phyloP scores from a whole-genome alignment of 2,888 invertebrate genomes.

The Eulithis testata region DNA sequence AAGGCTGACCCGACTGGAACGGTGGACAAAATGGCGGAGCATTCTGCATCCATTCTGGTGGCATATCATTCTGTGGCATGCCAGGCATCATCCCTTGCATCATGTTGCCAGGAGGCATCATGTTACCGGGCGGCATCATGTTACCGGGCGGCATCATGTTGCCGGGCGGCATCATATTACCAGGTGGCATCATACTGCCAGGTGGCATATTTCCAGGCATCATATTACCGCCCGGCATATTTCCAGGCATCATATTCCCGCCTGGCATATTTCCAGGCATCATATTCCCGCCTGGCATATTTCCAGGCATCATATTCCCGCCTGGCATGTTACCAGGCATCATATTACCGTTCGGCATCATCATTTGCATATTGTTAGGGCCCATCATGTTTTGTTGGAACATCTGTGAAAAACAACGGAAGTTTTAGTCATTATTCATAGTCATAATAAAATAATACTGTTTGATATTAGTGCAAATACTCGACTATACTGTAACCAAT shows the following conservation, averaged over 20 bases:
- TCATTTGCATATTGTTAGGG: slow-evolving; percentile 42
- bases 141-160: slow-evolving; percentile 27
- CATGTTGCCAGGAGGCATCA: slow-evolving; percentile 34
- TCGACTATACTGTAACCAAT: no score
- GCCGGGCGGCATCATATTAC: slow-evolving; percentile 30
- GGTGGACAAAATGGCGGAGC: slow-evolving; percentile 66
- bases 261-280: slow-evolving; percentile 47
- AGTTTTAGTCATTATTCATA: background rate
- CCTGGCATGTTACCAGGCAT: slow-evolving; percentile 40
- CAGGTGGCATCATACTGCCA: no score
- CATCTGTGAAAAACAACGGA: slow-evolving; percentile 54
- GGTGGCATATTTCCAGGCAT: slow-evolving; percentile 42
- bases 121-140: slow-evolving; percentile 29
- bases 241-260: slow-evolving; percentile 42
- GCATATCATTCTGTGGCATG: slow-evolving; percentile 43
- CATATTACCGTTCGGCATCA: slow-evolving; percentile 46
- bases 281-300: slow-evolving; percentile 48
- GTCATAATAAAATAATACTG: no score
- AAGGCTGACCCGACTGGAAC: slow-evolving; percentile 63
- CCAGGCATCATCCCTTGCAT: slow-evolving; percentile 51
- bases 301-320: slow-evolving; percentile 40
- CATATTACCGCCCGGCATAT: slow-evolving; percentile 40
- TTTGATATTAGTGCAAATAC: no score
- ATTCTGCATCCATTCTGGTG: slow-evolving; percentile 61
- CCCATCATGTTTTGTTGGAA: slow-evolving; percentile 68